phyloP scores from a whole-genome alignment of 2,797 vertebrate genomes.

The Danio tinwini region DNA sequence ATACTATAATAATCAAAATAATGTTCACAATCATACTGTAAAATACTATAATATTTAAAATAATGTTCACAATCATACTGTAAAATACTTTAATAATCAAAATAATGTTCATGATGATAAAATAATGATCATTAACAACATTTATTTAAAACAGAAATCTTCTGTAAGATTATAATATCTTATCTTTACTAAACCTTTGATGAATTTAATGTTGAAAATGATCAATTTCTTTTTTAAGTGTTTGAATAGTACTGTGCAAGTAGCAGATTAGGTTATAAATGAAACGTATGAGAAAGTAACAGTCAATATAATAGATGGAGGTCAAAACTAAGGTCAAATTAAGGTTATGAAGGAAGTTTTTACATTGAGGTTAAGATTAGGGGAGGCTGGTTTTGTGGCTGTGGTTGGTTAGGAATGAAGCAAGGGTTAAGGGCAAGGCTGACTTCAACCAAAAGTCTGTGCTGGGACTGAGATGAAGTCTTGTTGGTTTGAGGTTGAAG shows the following conservation, averaged over 20 bases:
- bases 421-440: background rate
- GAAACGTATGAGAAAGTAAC: background rate
- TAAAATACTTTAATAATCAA: background rate
- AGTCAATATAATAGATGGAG: background rate
- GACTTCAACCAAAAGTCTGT: background rate
- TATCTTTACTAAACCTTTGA: background rate
- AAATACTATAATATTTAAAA: background rate
- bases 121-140: background rate
- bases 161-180: background rate
- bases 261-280: background rate
- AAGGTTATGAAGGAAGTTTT: background rate
- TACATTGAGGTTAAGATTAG: background rate
- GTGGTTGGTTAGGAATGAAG: slow-evolving; percentile 5
- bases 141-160: background rate
- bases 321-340: background rate
- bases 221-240: background rate
- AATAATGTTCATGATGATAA: background rate
- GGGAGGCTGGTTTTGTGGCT: background rate
- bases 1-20: background rate
- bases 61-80: background rate
- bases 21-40: background rate
- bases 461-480: background rate
- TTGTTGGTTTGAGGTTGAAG: background rate
- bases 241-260: background rate
- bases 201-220: background rate